Base-by-base conservation (phyloP, 2,888 invertebrate species). In the Aspidiotus destructor region DNA sequence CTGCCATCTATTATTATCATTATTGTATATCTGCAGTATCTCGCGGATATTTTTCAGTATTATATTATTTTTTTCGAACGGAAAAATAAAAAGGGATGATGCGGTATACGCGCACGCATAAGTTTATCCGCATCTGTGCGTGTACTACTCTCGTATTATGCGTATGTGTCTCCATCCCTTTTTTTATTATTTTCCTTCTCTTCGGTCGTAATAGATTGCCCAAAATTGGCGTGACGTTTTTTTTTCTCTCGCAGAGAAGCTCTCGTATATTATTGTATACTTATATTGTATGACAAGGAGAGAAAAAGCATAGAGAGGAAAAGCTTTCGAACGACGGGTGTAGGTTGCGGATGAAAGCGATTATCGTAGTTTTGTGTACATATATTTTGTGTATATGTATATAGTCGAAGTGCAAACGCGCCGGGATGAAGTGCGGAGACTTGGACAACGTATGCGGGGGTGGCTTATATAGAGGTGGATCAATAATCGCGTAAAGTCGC, bases 391-490 rank as follows among this genome's bases (percentile, higher is more conserved):
- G 28, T 28, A 5, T 28, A 28, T 28, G 28, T 28, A 28, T 28
- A 28, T 28, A 28, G 15, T 13, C 15, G 57, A 57, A n/a, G 57
- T 16, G 62, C 7, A 7, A 41, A 15, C 61, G 48, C 48, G n/a
- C 11, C 48, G n/a, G 48, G 11, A 48, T 48, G 48, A 48, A n/a
- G 48, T n/a, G 48, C 55, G 55, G 17, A 15, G 55, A 55, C 55
- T 55, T 9, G 55, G 55, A 55, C 55, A 55, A 48, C 52, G 13
- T 62, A n/a, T 52, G 62, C 62, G 62, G 52, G 62, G 62, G 62
- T 62, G 62, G 63, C 63, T 41, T 64, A 55, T 64, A 54, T 55
- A 52, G 63, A 54, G 62, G 55, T 64, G 54, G 63, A 64, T 64
- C 63, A 64, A 64, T 64, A 64, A 64, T 64, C 63, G 55, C 63